Evolutionary conservation across 2,113 vertebrate genomes (phyloP), one percentile per base, ranked within the genome.

Genomic region (Pterocles orientalis): DNA sequence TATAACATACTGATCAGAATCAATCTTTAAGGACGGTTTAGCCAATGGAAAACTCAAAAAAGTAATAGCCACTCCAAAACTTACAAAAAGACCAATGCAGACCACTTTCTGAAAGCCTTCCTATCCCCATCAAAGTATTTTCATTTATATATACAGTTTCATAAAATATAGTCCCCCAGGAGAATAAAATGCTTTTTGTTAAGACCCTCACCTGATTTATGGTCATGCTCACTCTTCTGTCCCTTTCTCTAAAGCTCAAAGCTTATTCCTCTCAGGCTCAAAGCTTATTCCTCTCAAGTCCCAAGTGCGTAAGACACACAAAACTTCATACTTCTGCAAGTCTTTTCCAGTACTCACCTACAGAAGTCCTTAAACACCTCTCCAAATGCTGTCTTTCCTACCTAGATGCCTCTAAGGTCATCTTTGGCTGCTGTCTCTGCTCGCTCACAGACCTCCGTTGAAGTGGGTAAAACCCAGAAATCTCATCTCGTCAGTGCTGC

Each of bases 11-110:
- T 92, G 68, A 85, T 60, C 51, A 78, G 51, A 86, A 80, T 72
- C 60, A 57, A 7, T 71, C 61, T 56, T 19, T 80, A 78, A 85
- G 85, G 64, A 92, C 81, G 85, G 33, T 69, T 83, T 31, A 88
- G 82, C 94, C 93, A 94, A 53, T 79, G 51, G 61, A 89, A 88
- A 82, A 92, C 54, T 86, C 23, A 58, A 50, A 62, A 60, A 75
- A 94, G 54, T 91, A 84, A 53, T 2, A 92, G 66, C 47, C 39
- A 51, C 28, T 76, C 33, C 68, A 93, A 89, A 77, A 73, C 24
- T 60, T 79, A 39, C 0, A 7, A 75, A 84, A 64, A 85, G 14
- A 84, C 20, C 50, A 62, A 69, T n/a, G 72, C 33, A 54, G 50
- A 75, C 51, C 28, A 45, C 28, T 62, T 90, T 81, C 45, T 73